Evolutionary conservation across 2,888 invertebrate species (phyloP).

Genomic region (Melolontha melolontha): DNA sequence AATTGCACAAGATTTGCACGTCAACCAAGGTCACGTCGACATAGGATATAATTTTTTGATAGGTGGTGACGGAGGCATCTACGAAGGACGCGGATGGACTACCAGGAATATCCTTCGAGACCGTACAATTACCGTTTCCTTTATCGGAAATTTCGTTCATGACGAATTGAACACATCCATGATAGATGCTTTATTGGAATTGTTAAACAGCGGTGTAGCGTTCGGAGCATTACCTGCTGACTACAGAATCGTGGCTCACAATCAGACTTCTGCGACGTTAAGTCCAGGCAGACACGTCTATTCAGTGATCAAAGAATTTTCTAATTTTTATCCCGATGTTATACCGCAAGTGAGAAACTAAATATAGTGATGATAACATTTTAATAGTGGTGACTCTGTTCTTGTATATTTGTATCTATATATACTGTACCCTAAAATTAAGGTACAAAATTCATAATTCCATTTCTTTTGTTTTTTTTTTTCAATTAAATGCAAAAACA

Average conservation of each 20-base stretch:
- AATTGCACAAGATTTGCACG: slow-evolving; percentile 66
- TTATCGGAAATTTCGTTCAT: slow-evolving; percentile 67
- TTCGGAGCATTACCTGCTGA: slow-evolving; percentile 63
- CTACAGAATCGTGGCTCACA: slow-evolving; percentile 68
- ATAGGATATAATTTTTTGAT: slow-evolving; percentile 68
- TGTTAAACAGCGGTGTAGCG: slow-evolving; percentile 65
- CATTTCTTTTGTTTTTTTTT: too few species aligned
- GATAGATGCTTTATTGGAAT: slow-evolving; percentile 64
- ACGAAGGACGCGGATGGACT: slow-evolving; percentile 69
- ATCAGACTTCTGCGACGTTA: slow-evolving; percentile 65
- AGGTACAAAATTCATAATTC: too few species aligned
- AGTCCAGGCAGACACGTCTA: slow-evolving; percentile 69
- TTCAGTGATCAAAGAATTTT: slow-evolving; percentile 66
- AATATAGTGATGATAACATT: background rate
- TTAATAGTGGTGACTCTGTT: too few species aligned
- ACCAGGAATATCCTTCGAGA: slow-evolving; percentile 67
- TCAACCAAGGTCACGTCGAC: slow-evolving; percentile 64
- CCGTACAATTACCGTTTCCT: slow-evolving; percentile 65
- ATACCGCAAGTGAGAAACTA: slow-evolving; percentile 1
- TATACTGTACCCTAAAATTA: too few species aligned
- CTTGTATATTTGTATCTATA: too few species aligned
- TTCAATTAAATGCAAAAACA: too few species aligned
- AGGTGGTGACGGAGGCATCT: slow-evolving; percentile 70
- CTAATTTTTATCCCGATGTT: slow-evolving; percentile 60
- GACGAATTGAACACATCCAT: slow-evolving; percentile 63